These are phyloP conservation scores for Drymonia ruficornis DNA, from an alignment of 2,888 invertebrate genomes.

Conservation along the genomic window DNA sequence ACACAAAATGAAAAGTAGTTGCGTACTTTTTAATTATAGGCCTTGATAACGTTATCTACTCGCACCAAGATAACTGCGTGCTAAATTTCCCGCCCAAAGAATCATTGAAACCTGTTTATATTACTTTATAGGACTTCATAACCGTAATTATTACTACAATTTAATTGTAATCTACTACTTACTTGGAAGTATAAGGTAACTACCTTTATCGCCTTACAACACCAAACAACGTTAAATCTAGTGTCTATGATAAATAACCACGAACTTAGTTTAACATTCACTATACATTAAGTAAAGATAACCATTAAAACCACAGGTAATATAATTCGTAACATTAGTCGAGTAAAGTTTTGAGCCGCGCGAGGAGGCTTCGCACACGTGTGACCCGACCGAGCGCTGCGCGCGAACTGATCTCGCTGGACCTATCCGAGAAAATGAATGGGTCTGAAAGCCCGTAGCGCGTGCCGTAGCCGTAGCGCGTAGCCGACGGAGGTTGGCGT, in stretches of 20 bases:
- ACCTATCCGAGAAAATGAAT: conserved; percentile 18
- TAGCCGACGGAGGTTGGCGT: too few species aligned
- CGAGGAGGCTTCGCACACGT: conserved; percentile 14
- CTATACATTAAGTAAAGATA: conserved; percentile 15
- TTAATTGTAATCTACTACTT: not conserved
- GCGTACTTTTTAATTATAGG: conserved; percentile 36
- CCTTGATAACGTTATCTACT: conserved; percentile 33
- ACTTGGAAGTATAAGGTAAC: not conserved
- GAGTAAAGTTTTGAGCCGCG: conserved; percentile 31
- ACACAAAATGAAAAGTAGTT: conserved; percentile 24
- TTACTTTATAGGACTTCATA: not conserved
- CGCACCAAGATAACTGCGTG: conserved; percentile 25
- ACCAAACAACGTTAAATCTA: not conserved
- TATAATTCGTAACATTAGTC: conserved; percentile 21
- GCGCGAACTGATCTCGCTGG: conserved; percentile 34
- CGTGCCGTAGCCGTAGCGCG: conserved; percentile 19
- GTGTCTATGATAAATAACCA: conserved; percentile 3
- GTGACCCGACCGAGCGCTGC: conserved; percentile 28
- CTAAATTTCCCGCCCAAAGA: not conserved
- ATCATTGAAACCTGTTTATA: not conserved
- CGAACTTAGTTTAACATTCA: conserved; percentile 21
- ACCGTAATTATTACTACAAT: not conserved
- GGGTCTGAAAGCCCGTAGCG: conserved; percentile 31
- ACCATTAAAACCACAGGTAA: conserved; percentile 15
- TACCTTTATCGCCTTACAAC: not conserved